Conservation (phyloP, 2,113 vertebrate genomes). For the Hemiprocne comata region DNA sequence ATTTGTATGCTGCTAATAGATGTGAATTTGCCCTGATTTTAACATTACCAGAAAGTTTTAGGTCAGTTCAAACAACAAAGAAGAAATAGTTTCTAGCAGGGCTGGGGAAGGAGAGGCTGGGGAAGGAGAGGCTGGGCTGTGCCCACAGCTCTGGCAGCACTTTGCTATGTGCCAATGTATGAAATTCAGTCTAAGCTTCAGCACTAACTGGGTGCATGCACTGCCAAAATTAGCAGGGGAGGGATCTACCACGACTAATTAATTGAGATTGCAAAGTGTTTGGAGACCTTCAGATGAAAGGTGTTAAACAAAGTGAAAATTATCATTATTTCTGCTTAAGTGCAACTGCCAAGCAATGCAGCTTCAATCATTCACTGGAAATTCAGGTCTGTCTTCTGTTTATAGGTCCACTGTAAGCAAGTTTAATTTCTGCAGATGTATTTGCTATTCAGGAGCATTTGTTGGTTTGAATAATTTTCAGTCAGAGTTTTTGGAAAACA, state of each 20-base stretch:
- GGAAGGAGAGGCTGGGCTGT: background rate
- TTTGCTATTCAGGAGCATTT: constrained; percentile 29
- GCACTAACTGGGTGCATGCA: background rate
- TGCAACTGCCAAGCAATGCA: background rate
- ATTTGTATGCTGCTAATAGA: background rate
- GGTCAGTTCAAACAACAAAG: background rate
- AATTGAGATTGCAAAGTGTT: background rate
- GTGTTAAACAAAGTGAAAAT: constrained; percentile 13
- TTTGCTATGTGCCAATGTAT: background rate
- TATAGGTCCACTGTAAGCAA: background rate
- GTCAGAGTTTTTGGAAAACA: background rate
- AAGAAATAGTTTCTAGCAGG: background rate
- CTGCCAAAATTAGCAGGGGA: background rate
- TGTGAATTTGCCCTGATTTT: fast-evolving
- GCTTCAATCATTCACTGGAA: background rate
- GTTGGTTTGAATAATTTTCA: background rate
- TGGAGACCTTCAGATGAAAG: background rate
- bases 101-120: background rate
- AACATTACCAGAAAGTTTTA: background rate
- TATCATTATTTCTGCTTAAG: background rate
- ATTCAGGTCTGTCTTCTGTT: background rate
- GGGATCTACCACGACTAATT: background rate
- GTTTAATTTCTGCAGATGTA: background rate
- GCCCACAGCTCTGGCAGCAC: background rate
- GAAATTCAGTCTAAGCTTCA: background rate